Conservation (phyloP, 2,797 vertebrate species). For the Trichosurus vulpecula region DNA sequence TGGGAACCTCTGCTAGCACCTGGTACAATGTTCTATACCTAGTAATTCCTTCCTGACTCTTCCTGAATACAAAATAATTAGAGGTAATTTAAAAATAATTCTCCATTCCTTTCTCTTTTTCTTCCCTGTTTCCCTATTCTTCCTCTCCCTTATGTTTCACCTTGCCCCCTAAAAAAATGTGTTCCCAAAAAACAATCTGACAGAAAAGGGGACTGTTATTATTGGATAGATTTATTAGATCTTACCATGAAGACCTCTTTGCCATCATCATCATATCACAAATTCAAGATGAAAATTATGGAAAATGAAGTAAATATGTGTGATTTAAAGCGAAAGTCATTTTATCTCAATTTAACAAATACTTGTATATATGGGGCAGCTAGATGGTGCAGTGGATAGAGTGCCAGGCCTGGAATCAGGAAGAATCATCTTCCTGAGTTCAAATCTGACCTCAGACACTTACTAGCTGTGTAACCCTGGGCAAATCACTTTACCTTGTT, state of each 20-base stretch:
- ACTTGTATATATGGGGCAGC: neutral
- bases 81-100: neutral
- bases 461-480: neutral
- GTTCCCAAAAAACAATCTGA: conserved; percentile 13
- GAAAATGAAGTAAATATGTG: neutral
- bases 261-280: neutral
- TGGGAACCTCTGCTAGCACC: too few species aligned
- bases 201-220: neutral
- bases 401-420: neutral
- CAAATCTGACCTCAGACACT: neutral
- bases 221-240: neutral
- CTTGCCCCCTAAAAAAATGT: neutral
- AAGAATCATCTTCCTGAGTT: neutral
- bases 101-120: conserved; percentile 4
- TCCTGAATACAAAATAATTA: neutral
- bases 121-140: conserved; percentile 1
- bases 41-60: neutral
- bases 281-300: conserved; percentile 3
- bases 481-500: neutral
- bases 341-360: conserved; percentile 20
- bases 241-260: neutral
- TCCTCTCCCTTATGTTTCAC: neutral
- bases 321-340: conserved; percentile 43
- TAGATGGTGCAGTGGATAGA: too few species aligned
- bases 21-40: neutral